Evolutionary conservation across 2,113 vertebrate species (phyloP).

Genomic region (Thamnophis sirtalis): DNA sequence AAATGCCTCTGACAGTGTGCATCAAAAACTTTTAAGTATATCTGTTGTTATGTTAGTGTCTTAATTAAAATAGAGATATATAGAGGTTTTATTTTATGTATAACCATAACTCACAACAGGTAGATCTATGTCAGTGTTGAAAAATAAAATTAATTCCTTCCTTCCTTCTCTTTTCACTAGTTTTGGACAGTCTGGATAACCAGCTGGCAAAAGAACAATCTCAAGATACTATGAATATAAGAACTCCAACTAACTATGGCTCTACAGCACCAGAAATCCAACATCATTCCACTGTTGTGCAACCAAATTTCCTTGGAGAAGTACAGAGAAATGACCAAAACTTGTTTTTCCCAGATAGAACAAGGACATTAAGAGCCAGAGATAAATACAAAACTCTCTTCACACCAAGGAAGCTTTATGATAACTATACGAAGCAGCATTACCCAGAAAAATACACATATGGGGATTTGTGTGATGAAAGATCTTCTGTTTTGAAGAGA

Average conservation of each 20-base stretch:
- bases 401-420: conserved; percentile 69
- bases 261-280: conserved; percentile 31
- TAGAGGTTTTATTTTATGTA: not conserved
- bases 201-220: conserved; percentile 73
- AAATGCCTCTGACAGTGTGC: not conserved
- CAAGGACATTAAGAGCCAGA: conserved; percentile 64
- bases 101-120: not conserved
- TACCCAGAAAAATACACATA: conserved; percentile 46
- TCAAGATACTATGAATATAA: conserved; percentile 29
- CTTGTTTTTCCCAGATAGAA: conserved; percentile 63
- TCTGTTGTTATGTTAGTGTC: not conserved
- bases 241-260: conserved; percentile 23
- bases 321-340: conserved; percentile 53
- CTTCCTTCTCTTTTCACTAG: conserved; percentile 39
- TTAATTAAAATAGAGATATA: not conserved
- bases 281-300: conserved; percentile 29
- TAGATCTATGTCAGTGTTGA: not conserved
- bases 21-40: not conserved
- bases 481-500: conserved; percentile 42
- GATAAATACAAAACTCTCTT: conserved; percentile 67
- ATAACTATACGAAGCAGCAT: conserved; percentile 66
- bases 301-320: conserved; percentile 15
- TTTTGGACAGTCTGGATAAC: conserved; percentile 75
- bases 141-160: not conserved
- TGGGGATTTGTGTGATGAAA: conserved; percentile 39